Base-by-base conservation (phyloP, 2,888 invertebrate species). In the Micoletzkya japonica region DNA sequence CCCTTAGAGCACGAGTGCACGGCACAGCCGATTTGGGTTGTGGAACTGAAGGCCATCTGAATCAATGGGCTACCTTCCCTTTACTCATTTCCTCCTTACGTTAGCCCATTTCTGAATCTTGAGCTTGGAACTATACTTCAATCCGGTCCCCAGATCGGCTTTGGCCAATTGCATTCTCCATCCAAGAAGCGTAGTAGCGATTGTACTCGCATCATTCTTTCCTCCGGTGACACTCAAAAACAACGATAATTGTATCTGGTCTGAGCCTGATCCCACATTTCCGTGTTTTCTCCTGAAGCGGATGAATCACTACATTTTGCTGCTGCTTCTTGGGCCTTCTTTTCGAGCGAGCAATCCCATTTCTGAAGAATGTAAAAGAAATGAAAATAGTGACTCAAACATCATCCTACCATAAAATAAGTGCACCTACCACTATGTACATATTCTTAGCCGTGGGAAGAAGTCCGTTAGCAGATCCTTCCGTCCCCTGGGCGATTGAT, bases 321-420 rank as follows among this genome's bases (percentile, higher is more conserved):
- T 6, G 49, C 37, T 44, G 39, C 57, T 1, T 28, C 44, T 17
- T 34, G 58, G 24, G 68, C 68, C 14, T 32, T 39, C 17, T 26
- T 44, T 36, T 68, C 68, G 30, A 68, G 68, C 4, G 39, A 39
- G 28, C 68, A 68, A 37, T n/a, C 44, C 68, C 68, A 68, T 36
- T 49, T 68, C 68, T 68, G 49, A 1, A 39, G 28, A 20, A 30
- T 20, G n/a, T 24, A 26, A 56, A 20, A 24, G n/a, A 56, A 56
- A 56, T 10, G n/a, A 56, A 56, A 56, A 56, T 20, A 59, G 28
- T 1, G 24, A 10, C 20, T 6, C 4, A 4, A 60, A 60, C 2
- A n/a, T 60, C 26, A 26, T 34, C 2, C 17, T 6, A n/a, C 26
- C 4, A 24, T 14, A 50, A 4, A 30, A 14, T 10, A 64, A 50